Conservation (phyloP, 2,797 vertebrate genomes). For the Chromobotia macracanthus region DNA sequence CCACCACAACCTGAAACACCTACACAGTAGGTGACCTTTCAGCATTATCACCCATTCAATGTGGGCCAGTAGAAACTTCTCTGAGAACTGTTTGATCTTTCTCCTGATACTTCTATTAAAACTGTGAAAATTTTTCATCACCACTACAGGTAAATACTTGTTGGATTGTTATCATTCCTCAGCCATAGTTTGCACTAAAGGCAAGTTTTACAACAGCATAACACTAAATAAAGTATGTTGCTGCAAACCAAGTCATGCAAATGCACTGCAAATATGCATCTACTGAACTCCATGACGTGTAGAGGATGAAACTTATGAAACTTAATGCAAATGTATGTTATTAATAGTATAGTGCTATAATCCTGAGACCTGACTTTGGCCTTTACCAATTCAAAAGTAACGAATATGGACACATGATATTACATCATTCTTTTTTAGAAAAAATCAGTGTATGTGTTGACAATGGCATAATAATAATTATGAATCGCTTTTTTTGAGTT, state of each 20-base stretch:
- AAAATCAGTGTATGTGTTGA: no score
- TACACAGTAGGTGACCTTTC: not conserved
- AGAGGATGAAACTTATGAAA: not conserved
- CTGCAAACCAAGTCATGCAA: slow-evolving; percentile 8
- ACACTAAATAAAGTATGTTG: not conserved
- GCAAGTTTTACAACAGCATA: not conserved
- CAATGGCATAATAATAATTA: no score
- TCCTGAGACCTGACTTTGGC: not conserved
- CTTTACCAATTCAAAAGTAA: no score
- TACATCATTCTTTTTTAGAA: no score
- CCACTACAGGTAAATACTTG: slow-evolving; percentile 29
- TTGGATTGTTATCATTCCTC: slow-evolving; percentile 5
- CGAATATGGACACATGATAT: no score
- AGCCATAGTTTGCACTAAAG: not conserved
- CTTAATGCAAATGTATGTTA: not conserved
- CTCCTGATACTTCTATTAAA: slow-evolving; percentile 9
- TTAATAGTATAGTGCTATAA: not conserved
- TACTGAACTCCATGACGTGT: not conserved
- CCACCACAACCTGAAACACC: not conserved
- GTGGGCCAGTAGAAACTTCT: slow-evolving; percentile 42
- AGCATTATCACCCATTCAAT: not conserved
- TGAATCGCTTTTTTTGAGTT: no score
- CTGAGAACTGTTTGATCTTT: slow-evolving; percentile 12
- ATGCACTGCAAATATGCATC: not conserved
- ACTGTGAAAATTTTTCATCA: slow-evolving; percentile 8